These are phyloP conservation scores for Mycogona germanica DNA, from an alignment of 2,888 invertebrate species.

Conservation along the genomic window DNA sequence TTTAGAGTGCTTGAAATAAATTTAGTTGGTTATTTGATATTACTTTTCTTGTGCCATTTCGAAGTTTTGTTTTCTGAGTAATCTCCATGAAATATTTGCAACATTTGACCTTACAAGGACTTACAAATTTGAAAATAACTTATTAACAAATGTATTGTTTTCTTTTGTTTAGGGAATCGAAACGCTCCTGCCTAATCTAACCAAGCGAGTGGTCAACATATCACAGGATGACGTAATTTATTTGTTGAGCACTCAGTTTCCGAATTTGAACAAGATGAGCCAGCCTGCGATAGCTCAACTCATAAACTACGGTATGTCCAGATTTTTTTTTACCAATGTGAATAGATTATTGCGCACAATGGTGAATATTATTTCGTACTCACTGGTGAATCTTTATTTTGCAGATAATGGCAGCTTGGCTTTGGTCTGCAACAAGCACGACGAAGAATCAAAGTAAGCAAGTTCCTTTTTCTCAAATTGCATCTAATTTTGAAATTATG, in stretches of 20 bases:
- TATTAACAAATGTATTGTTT: neutral
- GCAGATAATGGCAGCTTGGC: slow-evolving; percentile 61
- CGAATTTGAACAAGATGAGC: slow-evolving; percentile 55
- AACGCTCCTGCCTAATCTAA: slow-evolving; percentile 58
- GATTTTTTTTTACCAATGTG: too few species aligned
- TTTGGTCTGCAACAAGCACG: slow-evolving; percentile 47
- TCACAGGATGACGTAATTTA: slow-evolving; percentile 61
- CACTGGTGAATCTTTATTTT: slow-evolving; percentile 22
- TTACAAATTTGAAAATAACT: too few species aligned
- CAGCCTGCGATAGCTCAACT: slow-evolving; percentile 52
- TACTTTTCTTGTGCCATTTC: too few species aligned
- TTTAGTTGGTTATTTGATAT: too few species aligned
- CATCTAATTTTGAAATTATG: neutral
- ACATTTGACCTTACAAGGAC: too few species aligned
- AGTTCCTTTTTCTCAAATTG: neutral
- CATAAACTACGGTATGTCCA: slow-evolving; percentile 51
- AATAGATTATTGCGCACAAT: too few species aligned
- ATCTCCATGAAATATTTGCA: too few species aligned
- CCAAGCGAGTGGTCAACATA: slow-evolving; percentile 54
- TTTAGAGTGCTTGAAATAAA: too few species aligned
- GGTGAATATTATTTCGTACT: slow-evolving; percentile 22
- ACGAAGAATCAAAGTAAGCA: slow-evolving; percentile 24
- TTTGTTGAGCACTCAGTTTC: slow-evolving; percentile 67
- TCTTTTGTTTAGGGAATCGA: slow-evolving; percentile 46
- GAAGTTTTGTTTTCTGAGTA: too few species aligned